Conservation (phyloP, 2,888 invertebrate species). For the Folsomia manolachei region DNA sequence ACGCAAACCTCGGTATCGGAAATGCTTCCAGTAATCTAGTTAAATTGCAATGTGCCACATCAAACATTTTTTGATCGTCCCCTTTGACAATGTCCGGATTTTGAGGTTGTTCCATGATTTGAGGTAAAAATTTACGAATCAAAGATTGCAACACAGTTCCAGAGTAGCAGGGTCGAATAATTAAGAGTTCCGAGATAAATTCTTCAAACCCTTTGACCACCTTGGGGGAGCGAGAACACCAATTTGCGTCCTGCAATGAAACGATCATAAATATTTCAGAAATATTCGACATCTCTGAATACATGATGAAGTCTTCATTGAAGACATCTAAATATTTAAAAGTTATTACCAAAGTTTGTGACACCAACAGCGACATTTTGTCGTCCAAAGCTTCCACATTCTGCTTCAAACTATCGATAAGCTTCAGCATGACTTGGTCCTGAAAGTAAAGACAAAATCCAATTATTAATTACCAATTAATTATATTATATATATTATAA, state of each 20-base stretch:
- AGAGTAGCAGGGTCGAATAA: constrained; percentile 33
- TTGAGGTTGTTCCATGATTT: background rate
- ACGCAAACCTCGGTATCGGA: constrained; percentile 41
- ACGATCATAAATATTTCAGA: too few species aligned
- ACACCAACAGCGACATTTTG: constrained; percentile 30
- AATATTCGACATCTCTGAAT: too few species aligned
- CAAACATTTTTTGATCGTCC: constrained; percentile 30
- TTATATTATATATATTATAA: background rate
- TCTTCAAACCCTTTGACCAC: constrained; percentile 33
- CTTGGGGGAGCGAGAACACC: constrained; percentile 33
- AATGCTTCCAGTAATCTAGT: constrained; percentile 28
- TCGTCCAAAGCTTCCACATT: constrained; percentile 36
- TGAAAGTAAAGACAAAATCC: constrained; percentile 14
- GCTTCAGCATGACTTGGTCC: constrained; percentile 35
- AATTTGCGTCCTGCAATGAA: constrained; percentile 30
- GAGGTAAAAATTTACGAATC: constrained; percentile 26
- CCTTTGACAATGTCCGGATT: constrained; percentile 23
- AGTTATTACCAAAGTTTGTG: background rate
- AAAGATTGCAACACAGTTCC: constrained; percentile 28
- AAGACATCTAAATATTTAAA: too few species aligned
- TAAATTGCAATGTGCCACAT: constrained; percentile 35
- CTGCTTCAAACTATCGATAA: constrained; percentile 30
- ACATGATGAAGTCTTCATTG: too few species aligned
- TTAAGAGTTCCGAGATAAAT: constrained; percentile 35
- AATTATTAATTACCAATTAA: background rate